Evolutionary conservation across 2,797 vertebrate genomes (phyloP).

Genomic region (Anguilla pacifica): DNA sequence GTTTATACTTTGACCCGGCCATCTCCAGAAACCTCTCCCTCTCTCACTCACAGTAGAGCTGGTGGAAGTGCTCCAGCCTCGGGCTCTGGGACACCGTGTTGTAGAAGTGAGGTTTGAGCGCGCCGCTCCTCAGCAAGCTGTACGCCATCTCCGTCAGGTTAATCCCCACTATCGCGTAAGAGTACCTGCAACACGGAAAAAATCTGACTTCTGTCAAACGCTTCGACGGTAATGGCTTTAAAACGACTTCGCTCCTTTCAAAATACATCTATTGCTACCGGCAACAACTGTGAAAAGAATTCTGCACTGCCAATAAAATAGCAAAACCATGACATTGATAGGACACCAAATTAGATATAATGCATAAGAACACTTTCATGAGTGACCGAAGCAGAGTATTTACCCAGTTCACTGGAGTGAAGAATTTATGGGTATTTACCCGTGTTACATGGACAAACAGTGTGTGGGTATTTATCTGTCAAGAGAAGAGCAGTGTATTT

Average conservation of each 20-base stretch:
- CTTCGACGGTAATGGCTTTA: neutral
- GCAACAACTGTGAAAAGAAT: neutral
- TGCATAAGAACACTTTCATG: neutral
- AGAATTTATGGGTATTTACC: neutral
- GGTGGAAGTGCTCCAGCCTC: slow-evolving; percentile 86
- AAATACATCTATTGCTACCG: neutral
- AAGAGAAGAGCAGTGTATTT: neutral
- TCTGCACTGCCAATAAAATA: neutral
- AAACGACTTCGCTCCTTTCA: neutral
- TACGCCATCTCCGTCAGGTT: slow-evolving; percentile 99
- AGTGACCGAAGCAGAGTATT: neutral
- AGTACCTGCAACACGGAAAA: slow-evolving; percentile 80
- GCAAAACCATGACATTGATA: neutral
- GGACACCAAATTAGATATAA: neutral
- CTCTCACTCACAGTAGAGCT: slow-evolving; percentile 90
- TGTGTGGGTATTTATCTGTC: neutral
- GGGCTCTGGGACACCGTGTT: slow-evolving; percentile 80
- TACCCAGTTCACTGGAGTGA: neutral
- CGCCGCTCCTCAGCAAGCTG: slow-evolving; percentile 86
- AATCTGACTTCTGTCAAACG: neutral
- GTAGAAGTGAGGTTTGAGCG: slow-evolving; percentile 90
- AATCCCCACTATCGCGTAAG: slow-evolving; percentile 97
- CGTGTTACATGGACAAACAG: neutral
- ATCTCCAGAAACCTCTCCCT: too few species aligned
- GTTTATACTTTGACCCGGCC: neutral